Evolutionary conservation across 2,888 invertebrate genomes (phyloP), one percentile per base, ranked within the genome.

Genomic region (Apoda limacodes): DNA sequence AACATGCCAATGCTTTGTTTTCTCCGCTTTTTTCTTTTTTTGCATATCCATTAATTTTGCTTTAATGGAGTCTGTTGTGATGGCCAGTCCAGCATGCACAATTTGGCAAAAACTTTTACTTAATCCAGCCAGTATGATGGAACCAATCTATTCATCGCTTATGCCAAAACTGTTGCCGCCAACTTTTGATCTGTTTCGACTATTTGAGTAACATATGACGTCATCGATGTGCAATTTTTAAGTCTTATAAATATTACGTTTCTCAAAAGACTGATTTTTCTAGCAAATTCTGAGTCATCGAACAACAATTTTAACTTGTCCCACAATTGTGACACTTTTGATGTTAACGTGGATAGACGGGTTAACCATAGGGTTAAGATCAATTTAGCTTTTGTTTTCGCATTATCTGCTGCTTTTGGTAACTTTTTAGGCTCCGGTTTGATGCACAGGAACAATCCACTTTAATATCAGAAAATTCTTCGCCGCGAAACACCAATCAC

Each of bases 121-220:
- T n/a, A n/a, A n/a, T n/a, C n/a, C n/a, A n/a, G n/a, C n/a, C n/a
- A n/a, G n/a, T n/a, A n/a, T n/a, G n/a, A n/a, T n/a, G n/a, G n/a
- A n/a, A n/a, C n/a, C n/a, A n/a, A n/a, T n/a, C n/a, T n/a, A n/a
- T n/a, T n/a, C n/a, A n/a, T n/a, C n/a, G n/a, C n/a, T n/a, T n/a
- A n/a, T n/a, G n/a, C n/a, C n/a, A n/a, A n/a, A n/a, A n/a, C n/a
- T n/a, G n/a, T n/a, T n/a, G n/a, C n/a, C n/a, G n/a, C n/a, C n/a
- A n/a, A n/a, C n/a, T n/a, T n/a, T n/a, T n/a, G n/a, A n/a, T n/a
- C n/a, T n/a, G n/a, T n/a, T n/a, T n/a, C n/a, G n/a, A n/a, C n/a
- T n/a, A 45, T 37, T 28, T 38, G 38, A 11, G 43, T 43, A 6
- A 41, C 37, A 6, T 41, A 41, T 2, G 28, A 19, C 11, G 42